phyloP scores from a whole-genome alignment of 2,888 invertebrate genomes.

The Callosobruchus maculatus region DNA sequence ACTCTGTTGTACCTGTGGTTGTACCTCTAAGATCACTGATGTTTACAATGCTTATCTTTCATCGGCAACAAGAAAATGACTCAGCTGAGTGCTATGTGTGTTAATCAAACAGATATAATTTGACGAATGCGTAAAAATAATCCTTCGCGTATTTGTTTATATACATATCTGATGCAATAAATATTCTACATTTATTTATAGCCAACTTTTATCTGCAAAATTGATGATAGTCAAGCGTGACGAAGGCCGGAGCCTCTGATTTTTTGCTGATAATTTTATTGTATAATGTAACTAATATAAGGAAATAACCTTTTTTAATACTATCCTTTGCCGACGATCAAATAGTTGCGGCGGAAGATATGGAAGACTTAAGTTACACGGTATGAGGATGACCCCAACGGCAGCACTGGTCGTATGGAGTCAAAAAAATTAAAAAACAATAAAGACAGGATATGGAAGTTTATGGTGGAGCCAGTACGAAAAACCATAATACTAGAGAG shows the following conservation, averaged over 20 bases:
- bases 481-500: too few species aligned
- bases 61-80: neutral
- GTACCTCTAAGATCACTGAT: neutral
- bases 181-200: neutral
- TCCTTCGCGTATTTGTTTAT: neutral
- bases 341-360: too few species aligned
- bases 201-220: neutral
- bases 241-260: neutral
- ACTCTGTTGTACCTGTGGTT: neutral
- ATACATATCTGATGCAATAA: neutral
- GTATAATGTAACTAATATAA: too few species aligned
- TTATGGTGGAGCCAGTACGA: too few species aligned
- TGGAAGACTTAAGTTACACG: too few species aligned
- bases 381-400: too few species aligned
- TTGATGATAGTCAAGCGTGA: neutral
- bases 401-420: too few species aligned
- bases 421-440: too few species aligned
- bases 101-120: neutral
- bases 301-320: too few species aligned
- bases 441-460: too few species aligned
- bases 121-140: neutral
- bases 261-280: too few species aligned
- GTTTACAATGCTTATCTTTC: neutral
- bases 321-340: too few species aligned
- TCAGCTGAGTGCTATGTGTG: neutral